Evolutionary conservation across 35 echinoderm and acorn worm genomes (phyloP), one percentile per base, ranked within the genome.

Genomic region (Heliocidaris tuberculata): DNA sequence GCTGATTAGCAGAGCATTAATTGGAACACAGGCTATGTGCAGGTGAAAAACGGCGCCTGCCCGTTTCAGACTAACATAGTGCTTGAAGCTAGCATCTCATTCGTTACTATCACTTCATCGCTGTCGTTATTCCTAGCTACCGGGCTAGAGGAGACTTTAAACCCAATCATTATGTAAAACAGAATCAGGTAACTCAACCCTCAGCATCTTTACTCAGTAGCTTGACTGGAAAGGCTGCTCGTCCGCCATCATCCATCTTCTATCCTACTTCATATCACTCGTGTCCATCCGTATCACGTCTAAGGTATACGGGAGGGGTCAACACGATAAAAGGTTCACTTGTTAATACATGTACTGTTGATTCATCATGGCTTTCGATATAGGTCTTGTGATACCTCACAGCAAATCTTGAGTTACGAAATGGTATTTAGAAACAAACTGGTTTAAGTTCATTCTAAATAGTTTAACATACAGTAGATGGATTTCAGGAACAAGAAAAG

Each of bases 131-230:
- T 42, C 35, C 35, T 42, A 78, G 65, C 65, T 19, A n/a, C 4
- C 21, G 65, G 65, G 65, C 1, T 78, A n/a, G 65, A 78, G 65
- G 65, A 78, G 65, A 78, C 21, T 78, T 78, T 78, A 78, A 78
- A 78, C 65, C 65, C 65, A 78, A 78, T 78, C 65, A 78, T 78
- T 78, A 78, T 78, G 65, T 78, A 78, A 78, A 78, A 78, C 21
- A 78, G 65, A 78, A 78, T 19, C 17, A 27, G 65, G 65, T 78
- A 78, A 78, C 65, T 24, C 27, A 78, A 78, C 19, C 65, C 27
- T 78, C 15, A 2, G 65, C 65, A 78, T 78, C 65, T 78, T 78
- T 78, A 78, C 65, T 78, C 65, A 78, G 65, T 78, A 78, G 65
- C 65, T 78, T 78, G 65, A 78, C 65, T 78, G 65, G 65, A 78